Evolutionary conservation across 2,113 vertebrate species (phyloP), one percentile per base, ranked within the genome.

Genomic region (Pelusios castaneus): DNA sequence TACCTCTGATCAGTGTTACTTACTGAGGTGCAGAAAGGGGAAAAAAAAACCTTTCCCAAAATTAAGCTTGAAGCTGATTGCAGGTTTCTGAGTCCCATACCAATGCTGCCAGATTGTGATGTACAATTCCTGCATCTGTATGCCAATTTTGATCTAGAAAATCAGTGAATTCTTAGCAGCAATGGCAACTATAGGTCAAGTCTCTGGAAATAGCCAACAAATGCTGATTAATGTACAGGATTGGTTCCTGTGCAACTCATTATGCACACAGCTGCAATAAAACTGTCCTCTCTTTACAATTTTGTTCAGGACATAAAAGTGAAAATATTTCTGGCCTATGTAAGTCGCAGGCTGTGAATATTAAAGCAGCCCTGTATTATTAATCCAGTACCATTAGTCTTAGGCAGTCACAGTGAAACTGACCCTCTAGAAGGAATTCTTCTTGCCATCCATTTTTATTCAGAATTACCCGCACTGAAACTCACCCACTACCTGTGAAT

Each of bases 231-330:
- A 96, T 51, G 89, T 81, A 85, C 84, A 93, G 88, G 78, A 93
- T 81, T 60, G 2, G 94, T 92, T 89, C 93, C 82, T 49, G 77
- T 24, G 84, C 93, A 95, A 89, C 93, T 89, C 94, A 84, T 82
- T 82, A 94, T 8, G 4, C 95, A 92, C 97, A 90, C 0, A 92
- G 94, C 94, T 90, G 94, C 93, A 76, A 87, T 91, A 94, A 96
- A 96, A 95, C 84, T 45, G 10, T 88, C 95, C 93, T 85, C 91
- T 93, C 92, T 91, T 90, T 94, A 96, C 95, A 92, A 92, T 95
- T 96, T 88, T 12, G 4, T 9, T 54, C 43, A 89, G 94, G 94
- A 73, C 94, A 94, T 70, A 70, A 93, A 96, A 96, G 91, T 17
- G 92, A 93, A 94, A 96, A 54, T 54, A 84, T 85, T 95, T 85